Evolutionary conservation across 2,888 invertebrate species (phyloP).

Genomic region (Mythimna loreyi): DNA sequence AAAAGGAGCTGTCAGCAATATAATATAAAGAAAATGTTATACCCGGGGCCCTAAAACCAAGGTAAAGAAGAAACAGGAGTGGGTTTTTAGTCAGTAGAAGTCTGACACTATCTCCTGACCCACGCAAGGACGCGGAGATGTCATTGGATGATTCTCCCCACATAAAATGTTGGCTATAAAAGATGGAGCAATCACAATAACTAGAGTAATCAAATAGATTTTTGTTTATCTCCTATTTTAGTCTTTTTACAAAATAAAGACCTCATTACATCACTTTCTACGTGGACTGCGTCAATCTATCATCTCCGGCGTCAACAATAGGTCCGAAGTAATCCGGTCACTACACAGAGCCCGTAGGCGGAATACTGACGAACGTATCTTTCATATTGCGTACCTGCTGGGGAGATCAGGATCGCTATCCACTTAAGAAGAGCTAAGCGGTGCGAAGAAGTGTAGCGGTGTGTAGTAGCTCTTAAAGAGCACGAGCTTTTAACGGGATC

Average conservation of each 20-base stretch:
- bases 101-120: too few relatives aligned
- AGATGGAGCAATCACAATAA: background rate
- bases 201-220: background rate
- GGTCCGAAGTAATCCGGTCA: constrained; percentile 37
- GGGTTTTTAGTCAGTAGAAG: too few relatives aligned
- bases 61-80: too few relatives aligned
- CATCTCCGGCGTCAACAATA: constrained; percentile 30
- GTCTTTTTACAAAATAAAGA: constrained; percentile 7
- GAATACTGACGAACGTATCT: background rate
- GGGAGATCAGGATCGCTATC: background rate
- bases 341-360: constrained; percentile 26
- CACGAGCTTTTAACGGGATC: too few relatives aligned
- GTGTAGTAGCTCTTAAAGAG: too few relatives aligned
- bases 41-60: too few relatives aligned
- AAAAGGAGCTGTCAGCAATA: too few relatives aligned
- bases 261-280: constrained; percentile 4
- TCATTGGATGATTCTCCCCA: too few relatives aligned
- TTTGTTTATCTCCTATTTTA: background rate
- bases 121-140: too few relatives aligned
- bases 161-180: too few relatives aligned
- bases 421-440: background rate
- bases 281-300: constrained; percentile 31
- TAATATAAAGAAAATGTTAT: too few relatives aligned
- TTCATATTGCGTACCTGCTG: background rate
- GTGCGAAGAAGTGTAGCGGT: background rate